Base-by-base conservation (phyloP, 2,888 invertebrate genomes). In the Serrognathus titanus region DNA sequence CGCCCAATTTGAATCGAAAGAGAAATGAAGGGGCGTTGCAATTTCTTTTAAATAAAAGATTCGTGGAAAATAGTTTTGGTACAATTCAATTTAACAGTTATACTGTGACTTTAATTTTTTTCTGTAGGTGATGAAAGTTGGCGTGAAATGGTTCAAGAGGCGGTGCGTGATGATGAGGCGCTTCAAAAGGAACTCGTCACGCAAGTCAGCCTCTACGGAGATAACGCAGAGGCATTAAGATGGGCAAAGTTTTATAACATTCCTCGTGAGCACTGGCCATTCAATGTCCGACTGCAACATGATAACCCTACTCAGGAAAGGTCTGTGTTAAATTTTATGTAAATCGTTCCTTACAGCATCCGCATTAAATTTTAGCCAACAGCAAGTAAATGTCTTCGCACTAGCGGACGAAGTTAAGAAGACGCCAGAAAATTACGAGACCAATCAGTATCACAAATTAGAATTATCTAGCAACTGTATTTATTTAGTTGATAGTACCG, bases 61-160 rank as follows among this genome's bases (percentile, higher is more conserved):
- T 88, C 74, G 80, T 84, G 46, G 90, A 90, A 69, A 84, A 86
- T 60, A 84, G 83, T 69, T 84, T 94, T 65, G 88, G 90, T 80
- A 79, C 79, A 49, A 31, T 5, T n/a, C n/a, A 2, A 12, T 9
- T 6, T 39, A 39, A 11, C 6, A 1, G 39, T 10, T 10, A 39
- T 7, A 39, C 10, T n/a, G 7, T 8, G 12, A 9, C 12, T n/a
- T 39, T 39, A 39, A 39, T 16, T 41, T 12, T 50, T 51, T 51
- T 16, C n/a, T 46, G 4, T 56, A 74, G 83, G 80, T 61, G 76
- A 79, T 51, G 85, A 87, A 61, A 89, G 91, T 60, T 94, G 91
- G 86, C 86, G 88, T 63, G 94, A 95, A 76, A 84, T 94, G 79
- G 86, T 90, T 0, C 84, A 84, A 68, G 90, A 92, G 70, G 86